Evolutionary conservation across 1,140 invertebrate genomes (phyloP).

Genomic region (Diorhabda carinulata): DNA sequence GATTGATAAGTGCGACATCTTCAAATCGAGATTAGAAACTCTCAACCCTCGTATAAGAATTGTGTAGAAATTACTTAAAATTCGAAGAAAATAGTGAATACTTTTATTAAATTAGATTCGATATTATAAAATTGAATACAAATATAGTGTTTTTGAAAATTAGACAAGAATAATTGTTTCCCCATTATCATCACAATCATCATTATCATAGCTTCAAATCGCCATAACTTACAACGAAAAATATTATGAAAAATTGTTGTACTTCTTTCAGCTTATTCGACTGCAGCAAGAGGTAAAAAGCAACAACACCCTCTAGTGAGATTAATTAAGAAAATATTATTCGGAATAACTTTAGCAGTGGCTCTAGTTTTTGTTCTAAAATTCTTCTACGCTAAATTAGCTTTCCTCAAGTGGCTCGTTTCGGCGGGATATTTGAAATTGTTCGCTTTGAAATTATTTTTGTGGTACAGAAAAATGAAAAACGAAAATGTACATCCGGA

Average conservation of each 20-base stretch:
- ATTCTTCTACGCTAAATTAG: background rate
- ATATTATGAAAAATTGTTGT: slow-evolving; percentile 3
- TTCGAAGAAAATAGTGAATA: too few species aligned
- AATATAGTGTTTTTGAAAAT: too few species aligned
- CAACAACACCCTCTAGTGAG: background rate
- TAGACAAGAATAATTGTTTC: too few species aligned
- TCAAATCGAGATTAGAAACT: too few species aligned
- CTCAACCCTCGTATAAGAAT: too few species aligned
- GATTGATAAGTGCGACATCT: too few species aligned
- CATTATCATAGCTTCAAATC: background rate
- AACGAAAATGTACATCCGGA: background rate
- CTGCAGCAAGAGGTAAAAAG: slow-evolving; percentile 4
- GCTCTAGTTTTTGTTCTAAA: slow-evolving; percentile 2
- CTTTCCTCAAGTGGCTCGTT: background rate
- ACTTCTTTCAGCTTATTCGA: background rate
- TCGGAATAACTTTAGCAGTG: background rate
- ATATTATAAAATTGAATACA: too few species aligned
- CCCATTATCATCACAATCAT: background rate
- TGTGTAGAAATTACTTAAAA: too few species aligned
- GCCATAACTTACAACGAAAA: background rate
- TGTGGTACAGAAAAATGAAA: slow-evolving; percentile 1
- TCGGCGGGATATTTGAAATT: background rate
- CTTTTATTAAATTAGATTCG: too few species aligned
- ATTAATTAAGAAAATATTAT: background rate
- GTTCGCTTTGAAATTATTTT: background rate